A percentile compares a stretch with the other conserved stretches of the same genome.
phyloP scores from a whole-genome alignment of 2,113 vertebrate genomes.

The Eolophus roseicapilla region DNA sequence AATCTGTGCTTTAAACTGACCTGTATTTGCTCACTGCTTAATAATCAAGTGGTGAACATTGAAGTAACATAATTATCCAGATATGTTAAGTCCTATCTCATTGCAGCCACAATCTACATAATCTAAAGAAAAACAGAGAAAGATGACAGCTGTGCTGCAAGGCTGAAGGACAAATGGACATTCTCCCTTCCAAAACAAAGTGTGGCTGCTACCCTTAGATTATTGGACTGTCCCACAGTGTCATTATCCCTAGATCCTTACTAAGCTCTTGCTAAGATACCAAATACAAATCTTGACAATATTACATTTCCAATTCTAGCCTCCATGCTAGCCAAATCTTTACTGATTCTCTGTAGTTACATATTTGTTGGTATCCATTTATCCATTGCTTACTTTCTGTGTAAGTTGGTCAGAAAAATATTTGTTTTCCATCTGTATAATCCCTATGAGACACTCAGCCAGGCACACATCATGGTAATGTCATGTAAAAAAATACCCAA shows the following conservation, averaged over 20 bases:
- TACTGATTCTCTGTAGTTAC: not conserved
- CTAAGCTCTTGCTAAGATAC: not conserved
- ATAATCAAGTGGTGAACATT: not conserved
- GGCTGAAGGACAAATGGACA: not conserved
- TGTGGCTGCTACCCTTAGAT: not conserved
- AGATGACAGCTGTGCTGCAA: not conserved
- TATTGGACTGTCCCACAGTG: not conserved
- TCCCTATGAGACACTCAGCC: not conserved
- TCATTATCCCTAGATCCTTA: not conserved
- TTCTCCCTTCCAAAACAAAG: not conserved
- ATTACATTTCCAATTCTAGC: not conserved
- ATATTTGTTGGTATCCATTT: not conserved
- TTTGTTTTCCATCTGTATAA: not conserved
- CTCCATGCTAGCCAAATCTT: not conserved
- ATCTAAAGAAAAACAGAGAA: not conserved
- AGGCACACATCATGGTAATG: not conserved
- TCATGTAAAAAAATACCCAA: not conserved
- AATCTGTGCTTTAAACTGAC: not conserved
- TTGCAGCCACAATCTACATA: not conserved
- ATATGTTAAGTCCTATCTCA: not conserved
- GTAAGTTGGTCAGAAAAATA: not conserved
- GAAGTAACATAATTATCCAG: not conserved
- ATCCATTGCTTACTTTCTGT: not conserved
- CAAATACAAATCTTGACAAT: not conserved
- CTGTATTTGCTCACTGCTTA: not conserved